These are phyloP conservation scores for Bradypodion ventrale DNA, from an alignment of 2,797 vertebrate genomes.

Conservation along the genomic window DNA sequence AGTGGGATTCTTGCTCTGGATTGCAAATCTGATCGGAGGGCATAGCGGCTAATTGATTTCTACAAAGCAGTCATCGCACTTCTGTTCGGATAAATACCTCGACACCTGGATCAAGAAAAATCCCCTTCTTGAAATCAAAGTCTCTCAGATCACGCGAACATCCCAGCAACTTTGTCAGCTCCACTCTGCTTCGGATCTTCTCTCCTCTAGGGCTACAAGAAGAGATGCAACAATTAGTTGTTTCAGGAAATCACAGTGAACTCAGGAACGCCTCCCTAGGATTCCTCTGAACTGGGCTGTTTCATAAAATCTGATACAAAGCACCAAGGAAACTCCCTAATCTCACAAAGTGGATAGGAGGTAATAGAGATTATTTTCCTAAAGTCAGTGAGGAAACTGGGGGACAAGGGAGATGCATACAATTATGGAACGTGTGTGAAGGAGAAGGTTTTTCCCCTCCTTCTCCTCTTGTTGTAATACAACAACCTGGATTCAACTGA, in stretches of 20 bases:
- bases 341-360: background rate
- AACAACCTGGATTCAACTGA: background rate
- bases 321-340: background rate
- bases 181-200: constrained; percentile 86
- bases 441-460: background rate
- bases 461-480: no score
- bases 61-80: background rate
- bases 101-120: constrained; percentile 34
- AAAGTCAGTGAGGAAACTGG: background rate
- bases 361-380: background rate
- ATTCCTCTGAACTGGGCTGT: background rate
- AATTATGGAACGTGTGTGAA: background rate
- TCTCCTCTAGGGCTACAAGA: constrained; percentile 80
- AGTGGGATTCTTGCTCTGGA: background rate
- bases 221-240: background rate
- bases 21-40: background rate
- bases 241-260: background rate
- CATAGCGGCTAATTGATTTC: background rate
- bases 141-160: constrained; percentile 75
- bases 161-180: constrained; percentile 78
- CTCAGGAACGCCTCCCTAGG: background rate
- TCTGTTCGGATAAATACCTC: constrained; percentile 3
- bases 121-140: constrained; percentile 86
- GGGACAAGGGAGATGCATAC: background rate
- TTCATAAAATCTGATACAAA: no score